Conservation (phyloP, 1,140 invertebrate genomes). For the Neotoxoptera formosana region DNA sequence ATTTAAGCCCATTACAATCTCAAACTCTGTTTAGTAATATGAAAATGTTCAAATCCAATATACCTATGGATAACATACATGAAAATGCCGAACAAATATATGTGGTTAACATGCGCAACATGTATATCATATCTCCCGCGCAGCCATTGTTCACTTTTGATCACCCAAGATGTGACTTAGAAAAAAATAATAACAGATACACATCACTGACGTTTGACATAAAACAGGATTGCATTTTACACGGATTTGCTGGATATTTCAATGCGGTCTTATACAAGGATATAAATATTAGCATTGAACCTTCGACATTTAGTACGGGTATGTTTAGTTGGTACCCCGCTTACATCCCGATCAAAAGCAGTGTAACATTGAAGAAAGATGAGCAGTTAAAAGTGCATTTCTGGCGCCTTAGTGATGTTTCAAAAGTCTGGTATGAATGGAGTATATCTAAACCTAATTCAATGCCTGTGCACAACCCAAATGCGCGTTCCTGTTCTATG, state of each 20-base stretch:
- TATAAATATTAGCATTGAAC: conserved; percentile 88
- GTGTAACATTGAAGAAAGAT: conserved; percentile 72
- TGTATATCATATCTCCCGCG: conserved; percentile 80
- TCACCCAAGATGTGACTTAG: conserved; percentile 80
- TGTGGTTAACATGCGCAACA: conserved; percentile 92
- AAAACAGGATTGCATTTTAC: conserved; percentile 79
- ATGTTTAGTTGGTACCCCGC: conserved; percentile 99
- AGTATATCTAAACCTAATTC: conserved; percentile 74
- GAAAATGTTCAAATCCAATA: conserved; percentile 57
- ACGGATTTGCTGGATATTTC: conserved; percentile 97
- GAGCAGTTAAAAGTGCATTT: conserved; percentile 82
- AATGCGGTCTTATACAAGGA: conserved; percentile 87
- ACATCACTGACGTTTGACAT: conserved; percentile 75
- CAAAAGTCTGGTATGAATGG: conserved; percentile 98
- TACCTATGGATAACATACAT: conserved; percentile 64
- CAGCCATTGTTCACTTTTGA: conserved; percentile 86
- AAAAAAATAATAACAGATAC: conserved; percentile 76
- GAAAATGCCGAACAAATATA: conserved; percentile 82
- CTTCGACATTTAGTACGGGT: conserved; percentile 83
- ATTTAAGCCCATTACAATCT: conserved; percentile 85
- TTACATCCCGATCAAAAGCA: conserved; percentile 81
- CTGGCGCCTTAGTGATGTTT: conserved; percentile 79
- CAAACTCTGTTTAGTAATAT: conserved; percentile 80
- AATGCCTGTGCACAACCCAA: conserved; percentile 79
- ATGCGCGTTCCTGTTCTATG: conserved; percentile 66